Conservation (phyloP, 23 tunicate species). For the Diplosoma virens region DNA sequence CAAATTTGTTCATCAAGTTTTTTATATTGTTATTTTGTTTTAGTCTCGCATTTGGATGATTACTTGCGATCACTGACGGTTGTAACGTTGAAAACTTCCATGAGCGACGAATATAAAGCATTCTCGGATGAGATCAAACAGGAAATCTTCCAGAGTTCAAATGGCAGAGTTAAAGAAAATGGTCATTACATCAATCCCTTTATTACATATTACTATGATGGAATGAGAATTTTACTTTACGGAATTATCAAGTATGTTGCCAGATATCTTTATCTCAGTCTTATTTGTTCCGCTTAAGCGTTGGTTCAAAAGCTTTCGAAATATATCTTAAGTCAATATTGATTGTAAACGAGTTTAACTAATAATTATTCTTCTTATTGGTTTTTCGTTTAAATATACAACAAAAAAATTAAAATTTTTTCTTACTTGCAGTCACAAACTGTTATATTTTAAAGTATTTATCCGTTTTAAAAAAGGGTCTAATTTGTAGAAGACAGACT, state of each 20-base stretch:
- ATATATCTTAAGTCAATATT: too few relatives aligned
- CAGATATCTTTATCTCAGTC: too few relatives aligned
- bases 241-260: conserved; percentile 46
- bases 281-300: too few relatives aligned
- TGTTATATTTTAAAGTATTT: too few relatives aligned
- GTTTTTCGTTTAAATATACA: too few relatives aligned
- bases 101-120: conserved; percentile 8
- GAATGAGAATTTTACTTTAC: conserved; percentile 29
- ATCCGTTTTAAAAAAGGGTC: too few relatives aligned
- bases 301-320: too few relatives aligned
- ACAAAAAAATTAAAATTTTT: too few relatives aligned
- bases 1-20: neutral
- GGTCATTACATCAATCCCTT: conserved; percentile 66
- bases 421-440: too few relatives aligned
- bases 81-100: conserved; percentile 46
- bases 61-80: conserved; percentile 60
- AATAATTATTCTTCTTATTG: too few relatives aligned
- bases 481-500: too few relatives aligned
- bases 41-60: neutral
- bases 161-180: conserved; percentile 16
- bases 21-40: neutral
- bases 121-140: conserved; percentile 57
- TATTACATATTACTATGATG: conserved; percentile 63
- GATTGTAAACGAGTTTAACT: too few relatives aligned
- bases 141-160: neutral